phyloP scores from a whole-genome alignment of 2,113 vertebrate genomes.

The Aegypius monachus region DNA sequence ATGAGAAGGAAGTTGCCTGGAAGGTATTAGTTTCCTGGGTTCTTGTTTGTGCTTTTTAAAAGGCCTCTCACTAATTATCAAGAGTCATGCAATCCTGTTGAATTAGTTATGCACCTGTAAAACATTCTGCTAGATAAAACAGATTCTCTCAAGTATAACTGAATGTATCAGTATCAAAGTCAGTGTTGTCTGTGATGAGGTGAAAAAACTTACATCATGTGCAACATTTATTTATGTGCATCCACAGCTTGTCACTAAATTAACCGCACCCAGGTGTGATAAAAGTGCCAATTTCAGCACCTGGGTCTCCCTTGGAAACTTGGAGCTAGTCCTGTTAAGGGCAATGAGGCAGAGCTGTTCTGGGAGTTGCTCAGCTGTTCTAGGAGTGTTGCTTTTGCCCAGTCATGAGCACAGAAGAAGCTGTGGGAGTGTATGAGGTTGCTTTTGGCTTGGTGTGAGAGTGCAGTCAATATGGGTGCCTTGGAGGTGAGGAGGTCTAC shows the following conservation, averaged over 20 bases:
- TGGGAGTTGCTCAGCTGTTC: neutral
- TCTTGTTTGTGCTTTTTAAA: neutral
- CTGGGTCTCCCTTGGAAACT: neutral
- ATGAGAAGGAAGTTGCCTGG: neutral
- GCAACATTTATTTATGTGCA: neutral
- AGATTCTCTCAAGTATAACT: neutral
- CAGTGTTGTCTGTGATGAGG: neutral
- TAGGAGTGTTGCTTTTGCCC: neutral
- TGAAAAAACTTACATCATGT: neutral
- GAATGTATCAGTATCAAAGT: neutral
- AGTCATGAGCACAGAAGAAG: too few relatives aligned
- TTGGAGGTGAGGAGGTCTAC: neutral
- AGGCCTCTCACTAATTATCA: neutral
- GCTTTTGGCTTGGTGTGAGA: neutral
- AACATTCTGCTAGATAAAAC: neutral
- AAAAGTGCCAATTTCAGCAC: neutral
- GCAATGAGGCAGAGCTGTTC: neutral
- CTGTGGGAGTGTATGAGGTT: accelerated
- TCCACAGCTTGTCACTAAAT: neutral
- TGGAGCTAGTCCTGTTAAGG: neutral
- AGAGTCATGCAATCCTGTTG: neutral
- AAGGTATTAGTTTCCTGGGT: neutral
- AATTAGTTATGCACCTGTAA: neutral
- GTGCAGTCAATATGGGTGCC: accelerated
- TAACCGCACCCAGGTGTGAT: neutral